phyloP scores from a whole-genome alignment of 2,888 invertebrate genomes.

The Crossocerus cetratus region DNA sequence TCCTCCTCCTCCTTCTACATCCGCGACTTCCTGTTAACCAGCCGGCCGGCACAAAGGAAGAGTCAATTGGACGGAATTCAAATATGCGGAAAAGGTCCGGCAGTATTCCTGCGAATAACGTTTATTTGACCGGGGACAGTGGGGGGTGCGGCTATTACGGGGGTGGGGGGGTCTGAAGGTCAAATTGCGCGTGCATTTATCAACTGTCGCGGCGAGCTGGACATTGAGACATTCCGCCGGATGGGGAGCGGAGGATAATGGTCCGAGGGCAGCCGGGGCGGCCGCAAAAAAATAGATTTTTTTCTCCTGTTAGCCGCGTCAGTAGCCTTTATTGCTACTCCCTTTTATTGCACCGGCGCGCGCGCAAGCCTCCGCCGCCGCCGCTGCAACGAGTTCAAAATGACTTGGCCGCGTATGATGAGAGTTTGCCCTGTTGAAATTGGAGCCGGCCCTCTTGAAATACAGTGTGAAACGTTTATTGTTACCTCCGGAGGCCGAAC shows the following conservation, averaged over 20 bases:
- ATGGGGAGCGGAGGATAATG: conserved; percentile 17
- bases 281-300: conserved; percentile 32
- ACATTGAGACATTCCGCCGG: conserved; percentile 29
- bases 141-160: no score
- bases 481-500: conserved; percentile 14
- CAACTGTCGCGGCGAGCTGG: conserved; percentile 31
- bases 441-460: conserved; percentile 30
- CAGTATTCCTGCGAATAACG: no score
- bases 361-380: no score
- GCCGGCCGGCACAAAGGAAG: no score
- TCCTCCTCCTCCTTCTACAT: no score
- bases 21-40: no score
- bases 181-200: conserved; percentile 48
- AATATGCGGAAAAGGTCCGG: neutral
- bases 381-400: conserved; percentile 25
- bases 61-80: conserved; percentile 5
- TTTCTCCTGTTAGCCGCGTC: conserved; percentile 45
- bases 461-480: conserved; percentile 20
- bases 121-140: no score
- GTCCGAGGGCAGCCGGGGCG: neutral
- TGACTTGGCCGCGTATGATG: conserved; percentile 36
- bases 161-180: conserved; percentile 7
- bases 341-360: conserved; percentile 38
- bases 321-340: conserved; percentile 47
- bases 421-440: conserved; percentile 38